phyloP scores from a whole-genome alignment of 2,888 invertebrate genomes.

The Charanyca ferruginea region DNA sequence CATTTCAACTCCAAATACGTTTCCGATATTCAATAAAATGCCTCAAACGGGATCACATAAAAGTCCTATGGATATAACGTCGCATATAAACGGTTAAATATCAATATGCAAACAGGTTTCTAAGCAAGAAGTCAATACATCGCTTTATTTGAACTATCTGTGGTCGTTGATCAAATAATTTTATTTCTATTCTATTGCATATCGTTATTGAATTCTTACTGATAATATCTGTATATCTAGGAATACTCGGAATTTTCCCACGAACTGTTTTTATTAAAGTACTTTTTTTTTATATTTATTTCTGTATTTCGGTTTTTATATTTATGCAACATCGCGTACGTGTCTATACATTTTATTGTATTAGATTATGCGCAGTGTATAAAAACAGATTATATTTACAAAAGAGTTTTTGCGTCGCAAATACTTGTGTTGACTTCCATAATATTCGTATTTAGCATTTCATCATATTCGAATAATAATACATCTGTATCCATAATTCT shows the following conservation, averaged over 20 bases:
- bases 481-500: conserved; percentile 52
- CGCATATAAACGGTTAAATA: conserved; percentile 76
- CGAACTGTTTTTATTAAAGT: background rate
- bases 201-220: conserved; percentile 2
- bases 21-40: conserved; percentile 87
- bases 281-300: background rate
- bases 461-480: conserved; percentile 49
- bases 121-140: conserved; percentile 69
- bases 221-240: conserved; percentile 12
- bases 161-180: conserved; percentile 64
- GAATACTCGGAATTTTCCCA: conserved; percentile 9
- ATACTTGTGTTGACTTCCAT: conserved; percentile 18
- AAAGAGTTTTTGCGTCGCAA: conserved; percentile 1
- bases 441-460: conserved; percentile 31
- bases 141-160: conserved; percentile 71
- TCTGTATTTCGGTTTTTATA: background rate
- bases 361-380: background rate
- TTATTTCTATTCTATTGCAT: conserved; percentile 34
- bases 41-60: conserved; percentile 82
- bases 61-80: conserved; percentile 75
- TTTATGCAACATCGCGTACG: background rate
- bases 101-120: conserved; percentile 78
- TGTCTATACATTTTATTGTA: background rate
- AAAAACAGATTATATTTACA: background rate
- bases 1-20: conserved; percentile 85